Percentiles rank a stretch among this genome's conserved stretches.
Evolutionary conservation across 2,888 invertebrate species (phyloP).

Genomic region (Parnassius mnemosyne): DNA sequence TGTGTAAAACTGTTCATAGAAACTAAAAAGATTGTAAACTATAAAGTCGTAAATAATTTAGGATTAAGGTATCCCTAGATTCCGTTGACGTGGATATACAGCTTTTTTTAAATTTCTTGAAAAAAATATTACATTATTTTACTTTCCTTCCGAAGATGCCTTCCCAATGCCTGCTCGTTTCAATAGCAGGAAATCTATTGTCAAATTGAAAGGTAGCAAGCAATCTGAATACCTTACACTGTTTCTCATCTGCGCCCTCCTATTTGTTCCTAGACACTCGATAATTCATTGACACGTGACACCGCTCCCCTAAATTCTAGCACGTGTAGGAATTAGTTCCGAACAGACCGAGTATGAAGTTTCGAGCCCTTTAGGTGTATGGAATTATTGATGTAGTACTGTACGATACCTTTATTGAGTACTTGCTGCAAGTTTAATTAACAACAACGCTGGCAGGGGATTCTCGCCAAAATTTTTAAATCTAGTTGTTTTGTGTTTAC

Average conservation of each 20-base stretch:
- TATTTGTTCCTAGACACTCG: conserved; percentile 58
- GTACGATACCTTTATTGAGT: conserved; percentile 9
- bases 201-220: background rate
- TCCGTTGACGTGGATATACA: no score
- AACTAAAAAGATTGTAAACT: no score
- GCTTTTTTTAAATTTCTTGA: no score
- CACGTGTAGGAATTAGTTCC: conserved; percentile 26
- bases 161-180: background rate
- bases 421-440: conserved; percentile 18
- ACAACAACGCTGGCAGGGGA: background rate
- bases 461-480: background rate
- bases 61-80: no score
- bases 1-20: no score
- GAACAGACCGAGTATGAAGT: conserved; percentile 20
- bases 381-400: conserved; percentile 21
- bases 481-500: no score
- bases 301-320: conserved; percentile 27
- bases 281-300: conserved; percentile 66
- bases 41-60: no score
- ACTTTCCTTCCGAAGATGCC: no score
- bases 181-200: conserved; percentile 1
- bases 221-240: background rate
- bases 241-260: conserved; percentile 41
- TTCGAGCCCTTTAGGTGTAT: conserved; percentile 20
- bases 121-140: no score